Base-by-base conservation (phyloP, 2,113 vertebrate genomes). In the Rhagologus leucostigma region DNA sequence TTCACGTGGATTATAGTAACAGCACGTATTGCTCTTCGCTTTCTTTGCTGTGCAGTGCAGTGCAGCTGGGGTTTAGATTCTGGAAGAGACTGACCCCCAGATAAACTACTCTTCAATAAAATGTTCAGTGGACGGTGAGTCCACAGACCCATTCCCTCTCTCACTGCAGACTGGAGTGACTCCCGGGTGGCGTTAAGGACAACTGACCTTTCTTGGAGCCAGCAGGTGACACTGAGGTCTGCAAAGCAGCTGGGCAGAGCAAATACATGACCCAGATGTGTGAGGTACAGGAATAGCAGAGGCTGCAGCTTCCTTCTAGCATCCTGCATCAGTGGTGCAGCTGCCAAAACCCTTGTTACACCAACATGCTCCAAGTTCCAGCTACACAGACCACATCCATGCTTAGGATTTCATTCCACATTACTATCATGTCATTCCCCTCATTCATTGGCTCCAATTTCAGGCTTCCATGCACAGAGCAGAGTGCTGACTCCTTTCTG, bases 191-290 rank as follows among this genome's bases (percentile, higher is more conserved):
- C 26, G 16, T 3, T 22, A 39, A 27, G 84, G 56, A 78, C 26
- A 50, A 4, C 4, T 57, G 63, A 30, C 76, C 20, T 35, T 33
- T 22, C 69, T 22, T 21, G 7, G 29, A 27, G 59, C 70, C 22
- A 29, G 49, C 33, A n/a, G 75, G 14, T 39, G 84, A 29, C 53
- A 3, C 21, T 53, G 27, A 2, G 29, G 22, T 35, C 65, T 69
- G 85, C 5, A 7, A 5, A 60, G 32, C 41, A 29, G 23, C 64
- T 3, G 8, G 55, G 69, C 56, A 78, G 59, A 18, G 37, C 2
- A 16, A 49, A 19, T 2, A 22, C 2, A 0, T 21, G 59, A 8
- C 29, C 10, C 49, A 5, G 55, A 37, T 6, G 18, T 5, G 49
- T 30, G 64, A 42, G 76, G 23, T 18, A 2, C 17, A 20, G 29